These are phyloP conservation scores for Tapirus terrestris DNA, from an alignment of 2,113 vertebrate genomes.

Conservation along the genomic window DNA sequence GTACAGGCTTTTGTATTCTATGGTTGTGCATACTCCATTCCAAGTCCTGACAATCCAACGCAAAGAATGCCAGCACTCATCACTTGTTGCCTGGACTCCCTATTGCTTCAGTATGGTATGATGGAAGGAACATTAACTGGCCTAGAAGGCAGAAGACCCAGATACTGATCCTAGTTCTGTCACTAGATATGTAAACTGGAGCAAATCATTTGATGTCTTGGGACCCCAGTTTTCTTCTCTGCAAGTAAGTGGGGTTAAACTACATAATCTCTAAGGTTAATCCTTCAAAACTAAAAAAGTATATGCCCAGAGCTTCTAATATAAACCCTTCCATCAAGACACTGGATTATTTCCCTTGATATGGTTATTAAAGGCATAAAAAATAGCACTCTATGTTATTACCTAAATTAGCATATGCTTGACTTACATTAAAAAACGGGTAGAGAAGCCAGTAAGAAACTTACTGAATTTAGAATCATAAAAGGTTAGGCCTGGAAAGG, in stretches of 20 bases:
- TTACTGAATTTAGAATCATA: background rate
- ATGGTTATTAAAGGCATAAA: constrained; percentile 1
- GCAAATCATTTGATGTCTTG: background rate
- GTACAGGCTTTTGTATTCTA: background rate
- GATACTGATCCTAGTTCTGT: background rate
- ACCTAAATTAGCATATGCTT: background rate
- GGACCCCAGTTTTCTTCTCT: background rate
- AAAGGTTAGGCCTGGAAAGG: background rate
- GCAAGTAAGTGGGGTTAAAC: background rate
- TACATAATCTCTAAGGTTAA: background rate
- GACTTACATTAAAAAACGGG: constrained; percentile 6
- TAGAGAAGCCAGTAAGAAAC: background rate
- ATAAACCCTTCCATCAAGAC: constrained; percentile 3
- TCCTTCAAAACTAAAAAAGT: constrained; percentile 21
- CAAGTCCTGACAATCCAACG: background rate
- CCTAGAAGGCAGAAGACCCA: background rate
- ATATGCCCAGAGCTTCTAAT: constrained; percentile 35
- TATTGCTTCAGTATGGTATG: background rate
- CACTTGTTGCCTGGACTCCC: background rate
- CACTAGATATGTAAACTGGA: background rate
- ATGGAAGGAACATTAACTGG: background rate
- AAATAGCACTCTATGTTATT: background rate
- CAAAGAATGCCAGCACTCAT: background rate
- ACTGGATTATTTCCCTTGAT: background rate
- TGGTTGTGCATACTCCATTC: background rate